phyloP scores from a whole-genome alignment of 2,888 invertebrate species.

The Beris chalybata region DNA sequence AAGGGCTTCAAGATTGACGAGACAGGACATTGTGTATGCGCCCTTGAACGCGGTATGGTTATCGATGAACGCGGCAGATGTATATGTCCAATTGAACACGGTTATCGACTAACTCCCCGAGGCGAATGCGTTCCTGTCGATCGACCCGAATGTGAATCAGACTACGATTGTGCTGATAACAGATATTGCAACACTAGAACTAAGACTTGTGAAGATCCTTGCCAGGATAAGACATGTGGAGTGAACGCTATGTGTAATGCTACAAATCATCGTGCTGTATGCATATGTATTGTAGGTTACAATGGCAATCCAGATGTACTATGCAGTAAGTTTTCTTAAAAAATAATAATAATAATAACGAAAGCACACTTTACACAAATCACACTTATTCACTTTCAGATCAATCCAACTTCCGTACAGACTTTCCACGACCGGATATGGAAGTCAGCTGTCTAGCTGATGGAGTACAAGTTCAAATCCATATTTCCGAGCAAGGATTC shows the following conservation, averaged over 20 bases:
- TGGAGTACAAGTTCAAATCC: slow-evolving; percentile 84
- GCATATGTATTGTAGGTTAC: slow-evolving; percentile 76
- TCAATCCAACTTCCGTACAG: slow-evolving; percentile 65
- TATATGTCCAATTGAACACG: slow-evolving; percentile 70
- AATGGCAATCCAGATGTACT: slow-evolving; percentile 73
- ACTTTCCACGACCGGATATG: slow-evolving; percentile 85
- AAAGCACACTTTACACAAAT: neutral
- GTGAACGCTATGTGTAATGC: slow-evolving; percentile 77
- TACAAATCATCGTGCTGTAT: slow-evolving; percentile 73
- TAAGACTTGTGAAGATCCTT: slow-evolving; percentile 79
- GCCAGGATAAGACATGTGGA: slow-evolving; percentile 72
- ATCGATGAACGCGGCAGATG: slow-evolving; percentile 78
- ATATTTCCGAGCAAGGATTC: slow-evolving; percentile 74
- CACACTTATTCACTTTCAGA: slow-evolving; percentile 42
- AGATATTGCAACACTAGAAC: slow-evolving; percentile 71
- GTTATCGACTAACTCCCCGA: slow-evolving; percentile 63
- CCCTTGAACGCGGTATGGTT: slow-evolving; percentile 74
- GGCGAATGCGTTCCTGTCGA: slow-evolving; percentile 64
- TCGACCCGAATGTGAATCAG: slow-evolving; percentile 65
- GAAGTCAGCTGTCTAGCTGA: slow-evolving; percentile 87
- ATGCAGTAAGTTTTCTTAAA: slow-evolving; percentile 63
- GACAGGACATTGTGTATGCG: slow-evolving; percentile 80
- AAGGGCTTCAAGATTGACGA: slow-evolving; percentile 76
- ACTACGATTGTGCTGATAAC: slow-evolving; percentile 76
- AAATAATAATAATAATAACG: neutral